Evolutionary conservation across 2,797 vertebrate species (phyloP), one percentile per base, ranked within the genome.

Genomic region (Pogonophryne albipinna): DNA sequence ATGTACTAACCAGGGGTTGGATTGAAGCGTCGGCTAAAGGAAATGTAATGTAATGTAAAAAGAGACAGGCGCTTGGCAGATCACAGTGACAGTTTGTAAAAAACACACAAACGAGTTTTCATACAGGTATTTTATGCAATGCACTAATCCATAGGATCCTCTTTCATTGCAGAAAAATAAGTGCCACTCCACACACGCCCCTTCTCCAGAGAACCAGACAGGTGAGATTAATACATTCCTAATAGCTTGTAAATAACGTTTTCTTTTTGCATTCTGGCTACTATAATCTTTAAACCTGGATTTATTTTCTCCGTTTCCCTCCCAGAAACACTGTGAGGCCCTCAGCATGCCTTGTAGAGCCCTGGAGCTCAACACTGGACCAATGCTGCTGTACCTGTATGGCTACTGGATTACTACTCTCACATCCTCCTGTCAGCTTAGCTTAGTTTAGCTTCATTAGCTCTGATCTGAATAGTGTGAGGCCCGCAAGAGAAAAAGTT

Each of bases 351-450:
- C 88, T 87, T 64, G 78, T 62, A 58, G 84, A 90, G 87, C 85
- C 78, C 53, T 10, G 73, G 71, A 71, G 88, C 91, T 91, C 83
- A 91, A 91, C 83, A 90, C 93, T 90, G 96, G 96, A 96, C 94
- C 95, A 96, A 96, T 88, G 91, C 92, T 93, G 90, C 92, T 94
- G 92, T 76, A 90, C 76, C 90, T 85, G 85, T 93, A 93, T 83
- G 83, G 91, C 76, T 70, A 81, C 80, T 79, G 79, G 84, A 90
- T 62, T 71, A 71, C 83, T 86, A 66, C 90, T 85, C 78, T 85
- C 3, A 69, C 66, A 31, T 71, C 76, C 62, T 78, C 17, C n/a
- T n/a, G 71, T 78, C 74, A 61, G 84, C 67, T 86, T 77, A 60
- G 76, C 57, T 71, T 55, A 64, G 73, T 74, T 77, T 27, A 64